Evolutionary conservation across 1,140 invertebrate species (phyloP), one percentile per base, ranked within the genome.

Genomic region (Bombus balteatus): DNA sequence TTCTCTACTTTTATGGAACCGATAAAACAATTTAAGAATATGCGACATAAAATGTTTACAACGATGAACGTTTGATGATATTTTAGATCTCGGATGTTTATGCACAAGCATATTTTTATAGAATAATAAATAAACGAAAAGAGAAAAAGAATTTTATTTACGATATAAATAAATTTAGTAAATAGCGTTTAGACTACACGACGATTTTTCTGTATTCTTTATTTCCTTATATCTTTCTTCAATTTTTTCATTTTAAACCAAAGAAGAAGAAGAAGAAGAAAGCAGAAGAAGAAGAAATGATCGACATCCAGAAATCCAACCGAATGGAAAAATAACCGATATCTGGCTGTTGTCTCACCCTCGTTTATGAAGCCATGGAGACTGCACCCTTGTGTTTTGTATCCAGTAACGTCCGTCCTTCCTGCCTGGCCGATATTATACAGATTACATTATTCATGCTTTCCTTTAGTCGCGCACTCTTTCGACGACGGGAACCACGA

Each of bases 391-490:
- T 62, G 72, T 85, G 79, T 84, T 71, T 77, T 90, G 83, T 87
- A 87, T 84, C 77, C 78, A 68, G 87, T 85, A 89, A 68, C n/a
- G 74, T 87, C 80, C 74, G 81, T 78, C 32, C 66, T 85, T 66
- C 37, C 66, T 83, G 65, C 37, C 37, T 77, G 85, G 15, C 59
- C 70, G 81, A 89, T 90, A 84, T 90, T 88, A 89, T 89, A 87
- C 88, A 78, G 78, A 84, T 89, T 90, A 89, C 88, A 90, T 90
- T 90, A 90, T 90, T 90, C 89, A 90, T 90, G 89, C 77, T 83
- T 81, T 81, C 78, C 85, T 89, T 89, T 89, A 81, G 81, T 71
- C 78, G 81, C 62, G 87, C 73, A n/a, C 41, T 80, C 77, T 81
- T 89, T 79, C 88, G 87, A 77, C 81, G 65, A 85, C 70, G 43